Base-by-base conservation (phyloP, 2,797 vertebrate genomes). In the Odontamblyopus rebecca region DNA sequence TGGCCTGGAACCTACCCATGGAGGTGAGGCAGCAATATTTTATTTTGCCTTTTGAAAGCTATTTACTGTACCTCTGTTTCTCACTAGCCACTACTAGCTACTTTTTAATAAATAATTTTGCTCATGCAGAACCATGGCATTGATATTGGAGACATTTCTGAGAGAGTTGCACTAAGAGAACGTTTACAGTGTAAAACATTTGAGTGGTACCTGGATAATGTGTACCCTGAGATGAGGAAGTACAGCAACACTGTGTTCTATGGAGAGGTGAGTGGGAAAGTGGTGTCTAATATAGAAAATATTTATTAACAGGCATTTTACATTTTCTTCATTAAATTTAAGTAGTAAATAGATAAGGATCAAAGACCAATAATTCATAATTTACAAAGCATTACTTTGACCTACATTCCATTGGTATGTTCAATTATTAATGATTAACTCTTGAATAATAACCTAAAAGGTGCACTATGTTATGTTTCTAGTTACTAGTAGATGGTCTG, bases 181-280 rank as follows among this genome's bases (percentile, higher is more conserved):
- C 96, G 88, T 70, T 91, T 99, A 76, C 95, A 97, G 81, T 99
- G 98, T 83, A 98, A 96, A 83, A 97, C 92, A 78, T 99, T 99
- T 78, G 95, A 97, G 85, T 99, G 98, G 98, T 99, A 99, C 90
- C 93, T 99, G 60, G 95, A 99, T 89, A 98, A 99, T 0, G 96
- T 99, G 82, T 99, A 99, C 85, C 98, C 97, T 0, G 97, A 98
- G 91, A 98, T 99, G 97, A 96, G 97, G 88, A 93, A 94, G 90
- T 99, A 98, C 91, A 98, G 97, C 80, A 96, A 95, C 86, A 98
- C 97, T 0, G 13, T 98, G 19, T 96, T 95, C 70, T 99, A 99
- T 0, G 98, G 98, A 18, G 97, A 98, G 95, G 98, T 99, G 94
- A 95, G 88, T 79, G 57, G 26, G 29, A 54, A 48, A 8, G 15